These are phyloP conservation scores for Micromesistius poutassou DNA, from an alignment of 2,797 vertebrate species.

Conservation along the genomic window DNA sequence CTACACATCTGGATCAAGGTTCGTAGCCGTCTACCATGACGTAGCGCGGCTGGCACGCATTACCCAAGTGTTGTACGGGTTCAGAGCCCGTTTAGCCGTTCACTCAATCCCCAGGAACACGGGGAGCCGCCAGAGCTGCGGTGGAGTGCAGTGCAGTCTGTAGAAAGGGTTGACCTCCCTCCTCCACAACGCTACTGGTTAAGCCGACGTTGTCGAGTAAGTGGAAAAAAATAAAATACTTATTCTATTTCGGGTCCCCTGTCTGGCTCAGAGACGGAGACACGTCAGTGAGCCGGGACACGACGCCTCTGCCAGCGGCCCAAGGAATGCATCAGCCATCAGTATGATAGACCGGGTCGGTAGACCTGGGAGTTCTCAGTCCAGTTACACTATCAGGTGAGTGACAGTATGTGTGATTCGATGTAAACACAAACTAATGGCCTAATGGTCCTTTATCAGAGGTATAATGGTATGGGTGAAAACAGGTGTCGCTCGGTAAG, in stretches of 20 bases:
- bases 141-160: not conserved
- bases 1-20: constrained; percentile 13
- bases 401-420: constrained; percentile 6
- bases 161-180: constrained; percentile 20
- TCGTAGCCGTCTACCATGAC: not conserved
- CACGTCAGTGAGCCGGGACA: not conserved
- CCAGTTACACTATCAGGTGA: constrained; percentile 16
- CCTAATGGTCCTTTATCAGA: not conserved
- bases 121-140: not conserved
- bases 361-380: not conserved
- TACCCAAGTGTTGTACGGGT: not conserved
- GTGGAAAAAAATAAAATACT: constrained; percentile 11
- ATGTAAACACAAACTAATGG: not conserved
- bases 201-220: constrained; percentile 6
- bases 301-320: not conserved
- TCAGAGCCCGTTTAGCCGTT: not conserved
- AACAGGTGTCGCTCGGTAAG: not conserved
- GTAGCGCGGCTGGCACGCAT: not conserved
- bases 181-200: constrained; percentile 14
- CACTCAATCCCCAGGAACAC: not conserved
- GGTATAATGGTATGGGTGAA: not conserved
- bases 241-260: constrained; percentile 7
- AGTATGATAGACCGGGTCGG: not conserved
- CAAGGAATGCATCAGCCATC: not conserved
- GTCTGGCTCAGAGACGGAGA: constrained; percentile 1